Conservation (phyloP, 2,888 invertebrate genomes). For the Platycnemis pennipes region DNA sequence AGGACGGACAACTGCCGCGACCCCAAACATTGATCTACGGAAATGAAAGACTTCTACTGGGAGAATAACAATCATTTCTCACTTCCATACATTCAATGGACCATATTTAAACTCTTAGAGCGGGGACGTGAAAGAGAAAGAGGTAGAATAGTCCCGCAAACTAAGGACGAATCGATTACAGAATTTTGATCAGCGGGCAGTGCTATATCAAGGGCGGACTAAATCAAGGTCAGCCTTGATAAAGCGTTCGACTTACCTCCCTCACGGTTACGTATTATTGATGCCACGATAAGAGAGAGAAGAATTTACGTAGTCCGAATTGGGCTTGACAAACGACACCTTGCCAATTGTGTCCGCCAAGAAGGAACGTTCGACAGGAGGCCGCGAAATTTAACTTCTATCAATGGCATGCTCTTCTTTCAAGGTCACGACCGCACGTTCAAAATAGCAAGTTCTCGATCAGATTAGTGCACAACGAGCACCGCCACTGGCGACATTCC, state of each 20-base stretch:
- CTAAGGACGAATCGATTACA: not conserved
- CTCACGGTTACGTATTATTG: not conserved
- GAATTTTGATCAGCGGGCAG: not conserved
- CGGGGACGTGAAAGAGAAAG: too few relatives aligned
- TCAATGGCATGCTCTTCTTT: not conserved
- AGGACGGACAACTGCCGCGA: not conserved
- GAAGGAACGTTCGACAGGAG: not conserved
- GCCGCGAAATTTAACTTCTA: not conserved
- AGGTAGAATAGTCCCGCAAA: not conserved
- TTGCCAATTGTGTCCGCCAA: not conserved
- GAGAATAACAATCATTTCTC: not conserved
- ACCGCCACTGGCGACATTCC: too few relatives aligned
- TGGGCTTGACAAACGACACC: not conserved
- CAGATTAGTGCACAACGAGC: too few relatives aligned
- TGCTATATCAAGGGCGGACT: not conserved
- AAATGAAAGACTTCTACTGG: not conserved
- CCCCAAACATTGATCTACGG: not conserved
- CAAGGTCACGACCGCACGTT: not conserved
- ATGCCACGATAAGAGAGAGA: not conserved
- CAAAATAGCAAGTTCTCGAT: not conserved
- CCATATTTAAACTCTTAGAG: too few relatives aligned
- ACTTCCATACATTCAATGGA: not conserved
- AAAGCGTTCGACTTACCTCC: not conserved
- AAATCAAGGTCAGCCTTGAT: not conserved
- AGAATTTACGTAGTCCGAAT: not conserved